Conservation (phyloP, 2,888 invertebrate genomes). For the Xanthorhoe designata region DNA sequence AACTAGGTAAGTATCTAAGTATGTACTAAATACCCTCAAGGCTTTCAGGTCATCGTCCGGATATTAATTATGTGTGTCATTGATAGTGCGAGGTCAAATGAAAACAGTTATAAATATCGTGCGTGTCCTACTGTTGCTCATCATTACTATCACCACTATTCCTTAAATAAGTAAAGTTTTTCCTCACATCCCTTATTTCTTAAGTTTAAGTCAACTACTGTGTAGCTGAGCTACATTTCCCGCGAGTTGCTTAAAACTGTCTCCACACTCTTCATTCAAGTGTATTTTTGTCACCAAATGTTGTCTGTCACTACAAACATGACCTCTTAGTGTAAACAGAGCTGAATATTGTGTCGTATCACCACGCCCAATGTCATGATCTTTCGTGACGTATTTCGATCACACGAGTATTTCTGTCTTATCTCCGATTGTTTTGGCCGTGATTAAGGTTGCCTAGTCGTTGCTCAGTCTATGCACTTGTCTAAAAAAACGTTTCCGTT, state of each 20-base stretch:
- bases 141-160: no score
- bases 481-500: constrained; percentile 3
- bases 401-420: constrained; percentile 39
- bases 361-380: constrained; percentile 43
- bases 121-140: neutral
- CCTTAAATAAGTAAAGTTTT: neutral
- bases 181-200: neutral
- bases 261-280: neutral
- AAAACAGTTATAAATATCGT: neutral
- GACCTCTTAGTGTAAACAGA: constrained; percentile 22
- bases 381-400: constrained; percentile 36
- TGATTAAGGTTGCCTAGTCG: constrained; percentile 20
- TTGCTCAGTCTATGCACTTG: constrained; percentile 4
- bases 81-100: neutral
- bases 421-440: constrained; percentile 40
- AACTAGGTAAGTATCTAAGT: no score
- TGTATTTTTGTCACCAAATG: no score
- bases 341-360: constrained; percentile 27
- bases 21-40: neutral
- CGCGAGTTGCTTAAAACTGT: neutral
- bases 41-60: neutral
- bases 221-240: neutral
- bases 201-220: neutral
- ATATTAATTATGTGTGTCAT: neutral
- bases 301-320: no score